Base-by-base conservation (phyloP, 2,888 invertebrate genomes). In the Erebia aethiops region DNA sequence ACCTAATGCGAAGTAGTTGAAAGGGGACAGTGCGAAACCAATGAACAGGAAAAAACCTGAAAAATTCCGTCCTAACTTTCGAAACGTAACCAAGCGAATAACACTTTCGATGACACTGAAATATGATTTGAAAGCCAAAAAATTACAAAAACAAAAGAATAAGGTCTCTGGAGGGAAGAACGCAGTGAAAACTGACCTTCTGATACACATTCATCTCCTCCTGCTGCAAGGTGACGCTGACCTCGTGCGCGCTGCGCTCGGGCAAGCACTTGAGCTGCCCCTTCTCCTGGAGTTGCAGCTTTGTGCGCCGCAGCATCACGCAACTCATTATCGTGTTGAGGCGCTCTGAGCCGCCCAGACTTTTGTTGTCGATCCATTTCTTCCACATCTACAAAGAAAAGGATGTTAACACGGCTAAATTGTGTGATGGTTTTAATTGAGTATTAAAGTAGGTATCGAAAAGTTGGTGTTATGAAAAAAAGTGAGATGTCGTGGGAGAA, bases 321-420 rank as follows among this genome's bases (percentile, higher is more conserved):
- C 96, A 95, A 71, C 97, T 97, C 89, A 98, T 96, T 0, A 99
- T 94, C 0, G 97, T 96, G 81, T 96, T 96, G n/a, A 99, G 92
- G 2, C 99, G 94, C 80, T 97, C 95, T 77, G 95, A 95, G 0
- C 98, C 98, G 58, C 96, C 96, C 51, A 95, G 91, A 76, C 95
- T 95, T 83, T 97, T 98, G 84, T 97, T 97, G 81, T 97, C 97
- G 67, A 99, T 97, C 96, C 98, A 98, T 72, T 96, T 95, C 86
- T 98, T 98, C 98, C 98, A 99, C 75, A 98, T 96, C 92, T 96
- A 78, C 21, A 21, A 18, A 43, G 49, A 16, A 13, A 9, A 35
- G 11, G 13, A 1, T 14, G 7, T 11, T 41, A 46, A 49, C 13
- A 51, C 41, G 43, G n/a, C 8, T 1, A 52, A 46, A 11, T 46